A percentile compares a stretch with the other conserved stretches of the same genome.
These are phyloP conservation scores for Phenganax stokvisi DNA, from an alignment of 92 coral and sea anemone genomes.

Conservation along the genomic window DNA sequence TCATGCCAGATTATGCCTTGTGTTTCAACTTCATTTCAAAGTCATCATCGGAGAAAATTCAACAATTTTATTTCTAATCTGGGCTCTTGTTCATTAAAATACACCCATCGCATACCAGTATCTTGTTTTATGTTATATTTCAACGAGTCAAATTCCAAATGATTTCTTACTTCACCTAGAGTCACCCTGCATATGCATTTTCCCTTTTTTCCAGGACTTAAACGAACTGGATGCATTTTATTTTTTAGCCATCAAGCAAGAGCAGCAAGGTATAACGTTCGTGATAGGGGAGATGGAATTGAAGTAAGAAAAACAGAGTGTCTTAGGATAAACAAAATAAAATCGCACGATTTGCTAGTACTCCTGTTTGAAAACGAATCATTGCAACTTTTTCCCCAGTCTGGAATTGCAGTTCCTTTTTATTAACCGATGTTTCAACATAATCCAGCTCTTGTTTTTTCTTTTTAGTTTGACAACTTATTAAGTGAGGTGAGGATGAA, in stretches of 20 bases:
- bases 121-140: too few relatives aligned
- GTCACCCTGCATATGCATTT: neutral
- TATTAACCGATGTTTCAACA: neutral
- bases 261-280: slow-evolving; percentile 37
- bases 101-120: too few relatives aligned
- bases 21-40: neutral
- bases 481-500: slow-evolving; percentile 30
- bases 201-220: neutral
- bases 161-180: neutral
- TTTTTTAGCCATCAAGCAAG: slow-evolving; percentile 16
- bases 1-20: too few relatives aligned
- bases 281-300: slow-evolving; percentile 43
- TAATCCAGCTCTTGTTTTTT: neutral
- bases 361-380: neutral
- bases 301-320: slow-evolving; percentile 15
- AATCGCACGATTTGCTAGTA: neutral
- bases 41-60: neutral
- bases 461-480: slow-evolving; percentile 34
- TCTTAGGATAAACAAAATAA: neutral
- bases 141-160: too few relatives aligned
- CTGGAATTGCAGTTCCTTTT: neutral
- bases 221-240: neutral
- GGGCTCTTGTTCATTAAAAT: too few relatives aligned
- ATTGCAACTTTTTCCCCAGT: too few relatives aligned
- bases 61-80: too few relatives aligned